Evolutionary conservation across 1,140 invertebrate genomes (phyloP), one percentile per base, ranked within the genome.

Genomic region (Papilio polyxenes): DNA sequence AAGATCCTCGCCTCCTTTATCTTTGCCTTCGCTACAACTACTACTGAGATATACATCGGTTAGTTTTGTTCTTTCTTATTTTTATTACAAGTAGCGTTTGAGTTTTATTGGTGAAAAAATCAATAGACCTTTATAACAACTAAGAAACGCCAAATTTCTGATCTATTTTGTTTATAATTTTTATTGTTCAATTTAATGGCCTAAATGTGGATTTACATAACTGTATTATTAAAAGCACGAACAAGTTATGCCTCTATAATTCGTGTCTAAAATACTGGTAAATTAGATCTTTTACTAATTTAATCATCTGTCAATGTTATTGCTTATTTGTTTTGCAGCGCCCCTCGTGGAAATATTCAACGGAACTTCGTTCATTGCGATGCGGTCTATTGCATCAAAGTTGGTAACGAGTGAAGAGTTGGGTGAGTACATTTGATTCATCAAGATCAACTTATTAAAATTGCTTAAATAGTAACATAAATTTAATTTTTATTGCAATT

Each of bases 321-420:
- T 75, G 15, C 1, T 69, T 48, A 69, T 81, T 37, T 53, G 75
- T 44, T 31, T 87, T 95, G 23, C 94, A 97, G 97, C 95, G 62
- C 96, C 97, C 0, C 91, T 98, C 48, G 96, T 97, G 2, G 97
- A 97, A 93, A 97, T 98, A 81, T 96, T 98, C 75, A 97, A 97
- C 88, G 97, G 97, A 17, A 97, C 97, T 0, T 97, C 97, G 0
- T 97, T 98, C 85, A 97, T 98, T 80, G 97, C 97, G 0, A 97
- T 98, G 97, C 95, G 97, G 83, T 97, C 97, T 2, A 98, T 98
- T 51, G 96, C 97, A 17, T 97, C 97, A 0, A 98, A 98, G 93
- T 91, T 98, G 78, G 97, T 98, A 15, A 96, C 96, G 10, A 96
- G 96, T 69, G 96, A 97, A 84, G 97, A 97, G 93, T 92, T 97